Evolutionary conservation across 1,140 invertebrate species (phyloP).

Genomic region (Carposina sasakii): DNA sequence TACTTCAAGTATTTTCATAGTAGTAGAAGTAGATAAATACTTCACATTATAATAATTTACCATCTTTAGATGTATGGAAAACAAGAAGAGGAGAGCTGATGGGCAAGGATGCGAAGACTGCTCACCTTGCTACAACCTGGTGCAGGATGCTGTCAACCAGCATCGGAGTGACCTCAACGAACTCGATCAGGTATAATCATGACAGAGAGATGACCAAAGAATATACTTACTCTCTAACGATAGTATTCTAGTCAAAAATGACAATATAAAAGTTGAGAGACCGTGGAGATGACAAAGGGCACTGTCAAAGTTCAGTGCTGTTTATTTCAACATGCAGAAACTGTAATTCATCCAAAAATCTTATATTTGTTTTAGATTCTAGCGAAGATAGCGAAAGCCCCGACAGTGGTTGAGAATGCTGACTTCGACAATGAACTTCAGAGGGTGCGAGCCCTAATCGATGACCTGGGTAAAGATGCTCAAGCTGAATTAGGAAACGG

Average conservation of each 20-base stretch:
- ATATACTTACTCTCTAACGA: too few species aligned
- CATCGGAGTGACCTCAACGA: slow-evolving; percentile 85
- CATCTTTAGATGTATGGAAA: slow-evolving; percentile 85
- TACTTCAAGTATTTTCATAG: too few species aligned
- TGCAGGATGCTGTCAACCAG: slow-evolving; percentile 88
- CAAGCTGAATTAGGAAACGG: slow-evolving; percentile 75
- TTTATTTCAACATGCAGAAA: too few species aligned
- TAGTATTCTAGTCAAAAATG: too few species aligned
- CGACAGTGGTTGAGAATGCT: slow-evolving; percentile 87
- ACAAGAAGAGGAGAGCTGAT: slow-evolving; percentile 84
- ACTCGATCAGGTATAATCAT: slow-evolving; percentile 79
- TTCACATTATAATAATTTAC: too few species aligned
- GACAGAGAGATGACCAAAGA: too few species aligned
- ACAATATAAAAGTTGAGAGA: too few species aligned
- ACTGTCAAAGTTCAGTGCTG: too few species aligned
- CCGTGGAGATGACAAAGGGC: too few species aligned
- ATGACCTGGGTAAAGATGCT: slow-evolving; percentile 81
- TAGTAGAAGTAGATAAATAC: too few species aligned
- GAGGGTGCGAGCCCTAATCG: slow-evolving; percentile 81
- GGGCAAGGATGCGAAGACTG: slow-evolving; percentile 91
- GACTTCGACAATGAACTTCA: slow-evolving; percentile 86
- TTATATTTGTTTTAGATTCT: slow-evolving; percentile 49
- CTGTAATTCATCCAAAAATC: too few species aligned
- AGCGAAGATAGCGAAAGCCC: slow-evolving; percentile 79
- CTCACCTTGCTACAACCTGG: slow-evolving; percentile 94